Percentiles rank a stretch among this genome's conserved stretches.
Conservation (phyloP, 2,797 vertebrate genomes). For the Leptodon cayanensis region DNA sequence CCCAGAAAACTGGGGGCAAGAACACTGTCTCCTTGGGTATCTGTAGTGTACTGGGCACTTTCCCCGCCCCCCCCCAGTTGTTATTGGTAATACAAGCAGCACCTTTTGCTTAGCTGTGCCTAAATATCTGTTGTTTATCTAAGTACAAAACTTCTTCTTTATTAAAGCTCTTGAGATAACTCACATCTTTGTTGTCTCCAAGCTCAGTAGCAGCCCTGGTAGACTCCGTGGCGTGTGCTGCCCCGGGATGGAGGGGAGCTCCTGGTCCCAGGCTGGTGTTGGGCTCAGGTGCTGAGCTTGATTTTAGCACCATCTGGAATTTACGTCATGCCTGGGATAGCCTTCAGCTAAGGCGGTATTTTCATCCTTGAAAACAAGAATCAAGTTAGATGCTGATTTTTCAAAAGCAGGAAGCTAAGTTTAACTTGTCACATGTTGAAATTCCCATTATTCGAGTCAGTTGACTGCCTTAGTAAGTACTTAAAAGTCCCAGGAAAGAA, state of each 20-base stretch:
- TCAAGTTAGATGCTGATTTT: not conserved
- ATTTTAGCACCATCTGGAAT: not conserved
- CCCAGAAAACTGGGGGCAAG: not conserved
- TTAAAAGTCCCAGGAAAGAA: fast-evolving
- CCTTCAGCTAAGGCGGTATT: not conserved
- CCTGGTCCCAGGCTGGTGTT: too few species aligned
- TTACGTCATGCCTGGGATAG: not conserved
- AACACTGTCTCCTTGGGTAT: not conserved
- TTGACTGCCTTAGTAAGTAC: not conserved
- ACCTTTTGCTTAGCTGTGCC: not conserved
- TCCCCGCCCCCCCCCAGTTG: not conserved
- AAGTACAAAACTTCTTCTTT: not conserved
- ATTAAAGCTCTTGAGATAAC: not conserved
- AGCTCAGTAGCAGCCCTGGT: fast-evolving
- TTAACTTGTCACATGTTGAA: not conserved
- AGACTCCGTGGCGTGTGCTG: fast-evolving
- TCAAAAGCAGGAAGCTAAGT: not conserved
- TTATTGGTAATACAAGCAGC: not conserved
- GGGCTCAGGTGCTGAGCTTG: not conserved
- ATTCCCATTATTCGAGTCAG: not conserved
- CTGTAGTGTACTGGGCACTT: not conserved
- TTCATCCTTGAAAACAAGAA: not conserved
- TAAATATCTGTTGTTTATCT: not conserved
- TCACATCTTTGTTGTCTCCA: not conserved
- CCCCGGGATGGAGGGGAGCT: not conserved